Conservation (phyloP, 2,797 vertebrate species). For the Enteromius fasciolatus region DNA sequence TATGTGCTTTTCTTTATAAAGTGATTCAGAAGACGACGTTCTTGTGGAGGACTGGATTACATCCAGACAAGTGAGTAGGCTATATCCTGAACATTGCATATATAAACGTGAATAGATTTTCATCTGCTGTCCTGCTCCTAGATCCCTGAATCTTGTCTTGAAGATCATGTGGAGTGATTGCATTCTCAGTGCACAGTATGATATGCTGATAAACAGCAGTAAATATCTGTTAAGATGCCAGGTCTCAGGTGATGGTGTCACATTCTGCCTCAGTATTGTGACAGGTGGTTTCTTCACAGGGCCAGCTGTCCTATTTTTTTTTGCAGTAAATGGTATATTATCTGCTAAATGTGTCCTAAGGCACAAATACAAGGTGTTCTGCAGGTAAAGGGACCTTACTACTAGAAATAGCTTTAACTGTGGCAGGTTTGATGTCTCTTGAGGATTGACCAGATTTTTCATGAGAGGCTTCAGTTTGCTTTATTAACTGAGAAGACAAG, state of each 20-base stretch:
- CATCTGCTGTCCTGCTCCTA: background rate
- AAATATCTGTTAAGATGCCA: slow-evolving; percentile 40
- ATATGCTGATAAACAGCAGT: slow-evolving; percentile 35
- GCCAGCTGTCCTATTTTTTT: slow-evolving; percentile 61
- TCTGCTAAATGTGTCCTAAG: slow-evolving; percentile 53
- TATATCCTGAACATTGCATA: background rate
- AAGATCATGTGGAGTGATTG: slow-evolving; percentile 23
- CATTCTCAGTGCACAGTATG: background rate
- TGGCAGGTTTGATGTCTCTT: slow-evolving; percentile 37
- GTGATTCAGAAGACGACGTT: slow-evolving; percentile 18
- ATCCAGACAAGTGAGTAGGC: slow-evolving; percentile 30
- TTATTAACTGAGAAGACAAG: slow-evolving; percentile 12
- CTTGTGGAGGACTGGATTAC: slow-evolving; percentile 22
- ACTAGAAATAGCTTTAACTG: slow-evolving; percentile 37
- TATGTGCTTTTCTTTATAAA: slow-evolving; percentile 1
- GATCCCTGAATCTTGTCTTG: slow-evolving; percentile 4
- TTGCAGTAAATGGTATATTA: slow-evolving; percentile 63
- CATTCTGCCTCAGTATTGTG: slow-evolving; percentile 53
- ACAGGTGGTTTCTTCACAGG: slow-evolving; percentile 59
- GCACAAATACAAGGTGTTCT: slow-evolving; percentile 47
- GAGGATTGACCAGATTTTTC: slow-evolving; percentile 34
- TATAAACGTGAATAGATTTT: background rate
- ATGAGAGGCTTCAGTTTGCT: slow-evolving; percentile 24
- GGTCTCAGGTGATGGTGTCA: slow-evolving; percentile 58
- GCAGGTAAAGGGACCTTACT: slow-evolving; percentile 32